Base-by-base conservation (phyloP, 2,888 invertebrate genomes). In the Phaonia tiefii region DNA sequence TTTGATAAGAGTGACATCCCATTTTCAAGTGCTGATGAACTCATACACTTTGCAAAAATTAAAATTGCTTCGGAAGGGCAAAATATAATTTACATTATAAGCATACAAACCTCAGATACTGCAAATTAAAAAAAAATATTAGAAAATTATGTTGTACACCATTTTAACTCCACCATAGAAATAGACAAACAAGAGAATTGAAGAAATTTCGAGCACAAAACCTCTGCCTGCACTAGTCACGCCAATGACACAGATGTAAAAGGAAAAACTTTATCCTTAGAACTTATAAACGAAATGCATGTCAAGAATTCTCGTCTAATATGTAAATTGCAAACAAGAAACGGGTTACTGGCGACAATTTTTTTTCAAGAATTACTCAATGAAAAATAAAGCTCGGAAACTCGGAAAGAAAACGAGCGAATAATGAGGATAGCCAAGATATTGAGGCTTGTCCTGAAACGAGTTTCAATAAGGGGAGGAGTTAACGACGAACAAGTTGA, bases 41-140 rank as follows among this genome's bases (percentile, higher is more conserved):
- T 73, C 8, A 63, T 79, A 46, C 20, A 65, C 15, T 73, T 79
- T 17, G 15, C 31, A 11, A 31, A 75, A 56, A 56, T 66, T 20
- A 58, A 56, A 58, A 67, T 42, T 58, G 44, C 58, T 58, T 49
- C 7, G 1, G 46, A 26, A n/a, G 7, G 15, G 5, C 22, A 26
- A 13, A 46, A 51, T 63, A 42, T 79, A 15, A 22, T 73, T 10
- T 82, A 79, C n/a, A 79, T 82, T 39, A 46, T 82, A 15, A 66
- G 58, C 26, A 73, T 79, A 31, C 66, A 70, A 5, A 66, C 76
- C 63, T 79, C 79, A 11, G 49, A 69, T 13, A 26, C 10, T 44
- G 13, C 39, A 46, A 56, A 46, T n/a, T 77, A 58, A 22, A 75
- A 77, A 49, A 39, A 56, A 17, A 22, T 79, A 11, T 15, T 77